A percentile compares a stretch with the other conserved stretches of the same genome.
These are phyloP conservation scores for Rhinichthys klamathensis DNA, from an alignment of 2,113 vertebrate species.

Conservation along the genomic window DNA sequence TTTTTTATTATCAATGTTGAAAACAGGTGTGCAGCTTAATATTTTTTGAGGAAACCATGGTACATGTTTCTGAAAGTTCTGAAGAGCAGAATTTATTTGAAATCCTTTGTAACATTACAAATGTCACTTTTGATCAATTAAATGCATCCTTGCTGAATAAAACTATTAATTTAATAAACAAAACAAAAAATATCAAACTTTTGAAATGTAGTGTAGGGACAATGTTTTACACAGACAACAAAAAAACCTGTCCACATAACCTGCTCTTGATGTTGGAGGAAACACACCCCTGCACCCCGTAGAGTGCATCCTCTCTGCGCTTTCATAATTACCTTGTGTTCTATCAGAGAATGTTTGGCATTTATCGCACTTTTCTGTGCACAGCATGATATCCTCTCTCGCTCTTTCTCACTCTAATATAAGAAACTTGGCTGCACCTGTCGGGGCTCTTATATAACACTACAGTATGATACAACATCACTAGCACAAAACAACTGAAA, in stretches of 20 bases:
- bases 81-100: too few relatives aligned
- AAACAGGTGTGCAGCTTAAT: not conserved
- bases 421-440: constrained; percentile 30
- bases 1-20: not conserved
- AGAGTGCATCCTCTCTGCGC: constrained; percentile 15
- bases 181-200: not conserved
- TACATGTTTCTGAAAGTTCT: not conserved
- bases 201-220: not conserved
- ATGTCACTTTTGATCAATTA: not conserved
- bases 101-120: not conserved
- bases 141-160: not conserved
- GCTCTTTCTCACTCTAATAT: constrained; percentile 16
- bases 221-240: not conserved
- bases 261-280: not conserved
- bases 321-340: constrained; percentile 46
- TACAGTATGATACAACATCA: not conserved
- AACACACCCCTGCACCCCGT: not conserved
- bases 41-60: not conserved
- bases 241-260: constrained; percentile 1
- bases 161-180: not conserved
- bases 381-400: constrained; percentile 42
- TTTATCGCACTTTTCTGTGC: constrained; percentile 48
- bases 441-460: constrained; percentile 18
- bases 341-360: constrained; percentile 40
- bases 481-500: constrained; percentile 16